Evolutionary conservation across 2,888 invertebrate genomes (phyloP).

Genomic region (Ditylenchus weischeri): DNA sequence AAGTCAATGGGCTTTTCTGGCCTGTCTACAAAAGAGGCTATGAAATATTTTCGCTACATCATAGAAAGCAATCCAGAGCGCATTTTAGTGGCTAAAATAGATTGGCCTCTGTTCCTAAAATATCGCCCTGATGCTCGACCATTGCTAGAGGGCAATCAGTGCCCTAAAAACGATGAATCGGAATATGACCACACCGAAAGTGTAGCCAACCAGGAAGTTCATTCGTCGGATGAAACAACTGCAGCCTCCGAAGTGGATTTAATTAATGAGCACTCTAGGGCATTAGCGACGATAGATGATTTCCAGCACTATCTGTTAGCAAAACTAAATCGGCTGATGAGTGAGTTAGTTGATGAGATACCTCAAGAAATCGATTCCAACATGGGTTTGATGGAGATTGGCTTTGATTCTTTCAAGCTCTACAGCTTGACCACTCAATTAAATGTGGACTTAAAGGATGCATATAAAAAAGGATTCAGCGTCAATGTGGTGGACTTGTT

Average conservation of each 20-base stretch:
- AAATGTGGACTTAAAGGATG: slow-evolving; percentile 26
- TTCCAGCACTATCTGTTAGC: not conserved
- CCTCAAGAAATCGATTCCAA: not conserved
- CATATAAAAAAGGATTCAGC: not conserved
- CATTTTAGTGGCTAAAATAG: slow-evolving; percentile 44
- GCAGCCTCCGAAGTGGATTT: too few relatives aligned
- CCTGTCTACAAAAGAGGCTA: slow-evolving; percentile 42
- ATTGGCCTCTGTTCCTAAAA: slow-evolving; percentile 44
- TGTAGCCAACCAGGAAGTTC: too few relatives aligned
- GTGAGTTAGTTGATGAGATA: not conserved
- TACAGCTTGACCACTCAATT: slow-evolving; percentile 33
- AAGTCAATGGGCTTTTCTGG: slow-evolving; percentile 46
- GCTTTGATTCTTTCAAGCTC: slow-evolving; percentile 40
- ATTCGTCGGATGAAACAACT: too few relatives aligned
- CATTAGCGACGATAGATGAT: not conserved
- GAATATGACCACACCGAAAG: too few relatives aligned
- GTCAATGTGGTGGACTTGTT: slow-evolving; percentile 40
- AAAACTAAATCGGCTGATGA: too few relatives aligned
- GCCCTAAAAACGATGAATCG: too few relatives aligned
- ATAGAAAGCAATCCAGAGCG: slow-evolving; percentile 36
- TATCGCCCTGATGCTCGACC: slow-evolving; percentile 37
- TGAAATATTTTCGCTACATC: slow-evolving; percentile 40
- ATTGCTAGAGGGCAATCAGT: too few relatives aligned
- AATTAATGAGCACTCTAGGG: too few relatives aligned
- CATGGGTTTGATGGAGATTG: slow-evolving; percentile 43